A percentile compares a stretch with the other conserved stretches of the same genome.
These are phyloP conservation scores for Fopius arisanus DNA, from an alignment of 1,140 invertebrate species.

Conservation along the genomic window DNA sequence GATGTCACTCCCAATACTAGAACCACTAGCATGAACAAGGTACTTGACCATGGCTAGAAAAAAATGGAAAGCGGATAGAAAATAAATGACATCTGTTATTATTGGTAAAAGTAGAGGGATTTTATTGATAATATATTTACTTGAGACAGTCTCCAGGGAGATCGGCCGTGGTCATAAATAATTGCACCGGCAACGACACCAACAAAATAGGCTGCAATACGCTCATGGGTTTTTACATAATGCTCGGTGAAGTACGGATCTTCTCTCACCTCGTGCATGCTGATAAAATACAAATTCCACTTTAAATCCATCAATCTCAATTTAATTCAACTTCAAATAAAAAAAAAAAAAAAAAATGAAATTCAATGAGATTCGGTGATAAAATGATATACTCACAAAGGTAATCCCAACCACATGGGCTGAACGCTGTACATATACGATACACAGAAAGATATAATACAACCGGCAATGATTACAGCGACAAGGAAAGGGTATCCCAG, in stretches of 20 bases:
- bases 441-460: conserved; percentile 36
- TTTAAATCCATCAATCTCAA: no score
- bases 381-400: conserved; percentile 39
- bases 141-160: conserved; percentile 47
- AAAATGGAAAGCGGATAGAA: background rate
- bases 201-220: conserved; percentile 46
- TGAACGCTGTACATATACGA: conserved; percentile 39
- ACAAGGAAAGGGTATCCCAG: conserved; percentile 42
- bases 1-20: conserved; percentile 34
- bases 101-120: no score
- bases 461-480: conserved; percentile 32
- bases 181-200: conserved; percentile 50
- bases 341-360: conserved; percentile 1
- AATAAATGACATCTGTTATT: background rate
- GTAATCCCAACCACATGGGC: conserved; percentile 38
- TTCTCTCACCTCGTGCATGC: conserved; percentile 39
- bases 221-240: conserved; percentile 52
- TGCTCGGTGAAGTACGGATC: conserved; percentile 46
- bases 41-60: conserved; percentile 41
- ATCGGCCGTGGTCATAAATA: conserved; percentile 48
- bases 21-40: conserved; percentile 40
- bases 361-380: background rate
- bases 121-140: no score
- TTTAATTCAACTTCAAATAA: no score
- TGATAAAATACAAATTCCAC: conserved; percentile 36